A percentile compares a stretch with the other conserved stretches of the same genome.
These are phyloP conservation scores for Mnemiopsis leidyi DNA, from an alignment of 37 sponge, comb jelly and placozoan genomes.

Conservation along the genomic window DNA sequence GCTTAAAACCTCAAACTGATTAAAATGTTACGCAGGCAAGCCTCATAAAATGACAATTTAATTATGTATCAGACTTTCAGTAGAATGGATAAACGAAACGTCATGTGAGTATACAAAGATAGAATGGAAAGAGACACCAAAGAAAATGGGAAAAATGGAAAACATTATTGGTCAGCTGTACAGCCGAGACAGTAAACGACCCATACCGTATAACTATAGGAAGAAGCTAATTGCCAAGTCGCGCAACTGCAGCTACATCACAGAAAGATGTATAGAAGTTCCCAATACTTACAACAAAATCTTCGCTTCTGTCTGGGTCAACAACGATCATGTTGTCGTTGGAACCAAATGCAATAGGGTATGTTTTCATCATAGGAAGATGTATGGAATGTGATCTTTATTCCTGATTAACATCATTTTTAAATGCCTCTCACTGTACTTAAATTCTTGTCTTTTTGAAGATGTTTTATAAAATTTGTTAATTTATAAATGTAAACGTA, in stretches of 20 bases:
- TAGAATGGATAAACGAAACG: not conserved
- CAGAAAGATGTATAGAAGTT: not conserved
- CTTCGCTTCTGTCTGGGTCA: slow-evolving; percentile 25
- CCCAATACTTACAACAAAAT: slow-evolving; percentile 34
- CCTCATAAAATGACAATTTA: no score
- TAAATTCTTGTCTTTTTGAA: no score
- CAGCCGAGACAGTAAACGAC: slow-evolving; percentile 2
- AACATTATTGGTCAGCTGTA: slow-evolving; percentile 6
- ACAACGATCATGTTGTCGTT: not conserved
- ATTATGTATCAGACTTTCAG: not conserved
- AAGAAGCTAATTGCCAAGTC: not conserved
- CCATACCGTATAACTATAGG: slow-evolving; percentile 44
- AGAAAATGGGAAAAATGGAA: slow-evolving; percentile 38
- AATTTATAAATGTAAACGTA: no score
- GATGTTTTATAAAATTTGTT: no score
- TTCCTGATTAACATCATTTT: no score
- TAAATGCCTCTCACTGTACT: no score
- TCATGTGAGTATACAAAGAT: not conserved
- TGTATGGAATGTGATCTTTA: no score
- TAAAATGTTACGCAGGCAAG: no score
- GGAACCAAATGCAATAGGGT: slow-evolving; percentile 57
- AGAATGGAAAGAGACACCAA: not conserved
- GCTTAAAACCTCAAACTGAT: no score
- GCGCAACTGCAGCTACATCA: slow-evolving; percentile 25
- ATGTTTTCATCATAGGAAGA: no score